Percentiles rank a stretch among this genome's conserved stretches.
These are phyloP conservation scores for Zonitis immaculata DNA, from an alignment of 2,888 invertebrate species.

Conservation along the genomic window DNA sequence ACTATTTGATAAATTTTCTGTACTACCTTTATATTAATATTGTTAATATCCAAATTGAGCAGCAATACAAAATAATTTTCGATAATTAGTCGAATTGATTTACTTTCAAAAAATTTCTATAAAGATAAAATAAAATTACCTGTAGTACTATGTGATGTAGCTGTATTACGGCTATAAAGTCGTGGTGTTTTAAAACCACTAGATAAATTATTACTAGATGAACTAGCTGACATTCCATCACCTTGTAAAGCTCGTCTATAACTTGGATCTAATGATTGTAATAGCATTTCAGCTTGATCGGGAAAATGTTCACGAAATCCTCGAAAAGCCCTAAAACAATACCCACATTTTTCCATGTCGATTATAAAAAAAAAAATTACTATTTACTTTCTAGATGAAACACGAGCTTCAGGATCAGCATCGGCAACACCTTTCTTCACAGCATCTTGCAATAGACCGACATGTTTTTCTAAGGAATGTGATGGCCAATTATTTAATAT, in stretches of 20 bases:
- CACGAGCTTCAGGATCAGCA: constrained; percentile 87
- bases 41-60: constrained; percentile 23
- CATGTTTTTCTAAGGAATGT: constrained; percentile 75
- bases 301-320: constrained; percentile 87
- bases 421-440: constrained; percentile 85
- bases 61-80: constrained; percentile 16
- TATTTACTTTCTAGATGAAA: constrained; percentile 71
- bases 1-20: constrained; percentile 54
- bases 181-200: constrained; percentile 46
- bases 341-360: too few species aligned
- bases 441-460: constrained; percentile 71
- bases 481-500: constrained; percentile 86
- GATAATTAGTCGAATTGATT: not conserved
- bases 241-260: constrained; percentile 61
- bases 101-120: not conserved
- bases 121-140: constrained; percentile 38
- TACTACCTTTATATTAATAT: constrained; percentile 55
- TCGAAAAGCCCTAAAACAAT: constrained; percentile 71
- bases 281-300: constrained; percentile 78
- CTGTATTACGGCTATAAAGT: constrained; percentile 42
- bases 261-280: constrained; percentile 75
- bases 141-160: constrained; percentile 45
- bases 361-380: not conserved
- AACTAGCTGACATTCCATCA: constrained; percentile 55
- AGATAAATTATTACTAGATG: constrained; percentile 53